These are phyloP conservation scores for Cydia splendana DNA, from an alignment of 1,140 invertebrate genomes.

Conservation along the genomic window DNA sequence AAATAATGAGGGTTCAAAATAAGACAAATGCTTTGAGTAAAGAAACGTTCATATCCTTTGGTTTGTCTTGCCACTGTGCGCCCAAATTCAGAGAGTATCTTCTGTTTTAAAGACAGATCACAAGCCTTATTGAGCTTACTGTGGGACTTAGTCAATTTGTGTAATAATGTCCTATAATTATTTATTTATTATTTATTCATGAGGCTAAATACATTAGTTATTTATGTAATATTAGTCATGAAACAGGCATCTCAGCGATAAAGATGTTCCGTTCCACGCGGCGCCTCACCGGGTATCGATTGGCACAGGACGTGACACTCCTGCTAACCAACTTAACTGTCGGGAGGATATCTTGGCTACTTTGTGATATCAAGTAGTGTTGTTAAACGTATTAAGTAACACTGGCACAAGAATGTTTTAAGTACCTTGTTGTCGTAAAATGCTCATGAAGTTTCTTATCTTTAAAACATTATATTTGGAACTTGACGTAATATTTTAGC, in stretches of 20 bases:
- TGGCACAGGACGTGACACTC: conserved; percentile 3
- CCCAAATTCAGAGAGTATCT: no score
- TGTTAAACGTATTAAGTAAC: neutral
- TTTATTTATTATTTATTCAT: no score
- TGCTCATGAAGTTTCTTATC: no score
- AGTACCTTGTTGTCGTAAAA: neutral
- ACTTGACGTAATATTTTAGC: no score
- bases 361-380: neutral
- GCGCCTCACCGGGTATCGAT: conserved; percentile 11
- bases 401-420: neutral
- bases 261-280: neutral
- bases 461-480: no score
- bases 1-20: no score
- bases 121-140: no score
- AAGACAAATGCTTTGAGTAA: no score
- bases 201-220: neutral
- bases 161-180: no score
- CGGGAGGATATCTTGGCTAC: neutral
- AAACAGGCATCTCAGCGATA: neutral
- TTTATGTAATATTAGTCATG: neutral
- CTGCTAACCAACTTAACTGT: neutral
- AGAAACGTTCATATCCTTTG: no score
- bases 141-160: no score
- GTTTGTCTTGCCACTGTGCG: no score
- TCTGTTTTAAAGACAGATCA: neutral